Evolutionary conservation across 2,888 invertebrate species (phyloP).

Genomic region (Chrysolina haemoptera): DNA sequence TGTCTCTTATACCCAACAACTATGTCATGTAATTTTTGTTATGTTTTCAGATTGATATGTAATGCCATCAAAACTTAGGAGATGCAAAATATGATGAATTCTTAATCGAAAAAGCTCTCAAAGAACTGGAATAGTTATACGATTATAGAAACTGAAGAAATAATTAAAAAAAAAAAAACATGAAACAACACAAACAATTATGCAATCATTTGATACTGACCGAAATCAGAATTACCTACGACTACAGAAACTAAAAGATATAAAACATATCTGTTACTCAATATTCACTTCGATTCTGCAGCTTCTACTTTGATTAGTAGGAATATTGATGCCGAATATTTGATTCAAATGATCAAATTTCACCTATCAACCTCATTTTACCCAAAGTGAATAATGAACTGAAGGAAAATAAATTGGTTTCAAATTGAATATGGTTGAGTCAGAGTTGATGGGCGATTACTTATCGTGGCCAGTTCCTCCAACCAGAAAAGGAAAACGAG

Average conservation of each 20-base stretch:
- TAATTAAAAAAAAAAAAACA: no score
- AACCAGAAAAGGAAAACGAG: constrained; percentile 22
- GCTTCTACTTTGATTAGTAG: background rate
- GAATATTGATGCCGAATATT: background rate
- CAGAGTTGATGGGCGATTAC: constrained; percentile 3
- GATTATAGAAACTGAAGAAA: no score
- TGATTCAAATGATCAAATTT: background rate
- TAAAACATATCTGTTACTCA: no score
- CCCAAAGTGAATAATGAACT: background rate
- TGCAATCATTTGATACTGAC: background rate
- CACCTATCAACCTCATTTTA: background rate
- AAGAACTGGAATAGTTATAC: background rate
- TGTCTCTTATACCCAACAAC: no score
- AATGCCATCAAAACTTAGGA: no score
- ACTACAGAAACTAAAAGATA: background rate
- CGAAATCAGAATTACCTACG: background rate
- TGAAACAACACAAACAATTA: background rate
- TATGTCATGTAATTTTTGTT: no score
- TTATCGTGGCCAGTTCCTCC: constrained; percentile 19
- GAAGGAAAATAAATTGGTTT: background rate
- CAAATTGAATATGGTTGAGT: background rate
- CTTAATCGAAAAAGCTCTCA: no score
- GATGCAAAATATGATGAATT: no score
- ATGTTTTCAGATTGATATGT: no score
- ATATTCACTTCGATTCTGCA: background rate